Base-by-base conservation (phyloP, 2,888 invertebrate species). In the Eumerus sabulonum region DNA sequence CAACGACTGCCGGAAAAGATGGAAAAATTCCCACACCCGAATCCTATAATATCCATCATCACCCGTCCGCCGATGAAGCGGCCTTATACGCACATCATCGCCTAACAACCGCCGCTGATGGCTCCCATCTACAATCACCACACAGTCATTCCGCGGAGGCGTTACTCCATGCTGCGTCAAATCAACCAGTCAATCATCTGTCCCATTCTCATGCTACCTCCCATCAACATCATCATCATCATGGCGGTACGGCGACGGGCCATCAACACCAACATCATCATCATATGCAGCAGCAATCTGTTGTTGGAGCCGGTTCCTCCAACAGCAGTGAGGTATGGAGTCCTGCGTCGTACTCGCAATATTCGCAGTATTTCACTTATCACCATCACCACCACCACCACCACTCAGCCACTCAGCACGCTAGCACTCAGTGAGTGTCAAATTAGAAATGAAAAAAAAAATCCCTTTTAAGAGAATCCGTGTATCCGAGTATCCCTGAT, bases 351-450 rank as follows among this genome's bases (percentile, higher is more conserved):
- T 89, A 91, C 89, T 90, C 91, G 88, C 91, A 91, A 90, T 92
- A 92, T 89, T 87, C 87, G 85, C 92, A 92, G 90, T 92, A 92
- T 91, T 92, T 92, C 90, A 90, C 91, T 87, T 91, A 92, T 90
- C 91, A 92, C 90, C 92, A 91, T 87, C 87, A 86, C 70, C 85
- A 85, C 82, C 85, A 85, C 82, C 85, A 85, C 82, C 87, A 87
- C 83, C 86, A 86, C 72, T 85, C 71, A 84, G 90, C 89, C 88
- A 89, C 85, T 84, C 86, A 86, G 86, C 88, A 86, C 86, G 88
- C 86, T 85, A 88, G 86, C 87, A 90, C 91, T 90, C 91, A 91
- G 91, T 91, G 91, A 91, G 90, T 91, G 90, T 90, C 90, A 73
- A 84, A 72, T 82, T 40, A 40, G n/a, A 40, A 40, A 40, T 3